Conservation (phyloP, 2,113 vertebrate species). For the Brachypteracias leptosomus region DNA sequence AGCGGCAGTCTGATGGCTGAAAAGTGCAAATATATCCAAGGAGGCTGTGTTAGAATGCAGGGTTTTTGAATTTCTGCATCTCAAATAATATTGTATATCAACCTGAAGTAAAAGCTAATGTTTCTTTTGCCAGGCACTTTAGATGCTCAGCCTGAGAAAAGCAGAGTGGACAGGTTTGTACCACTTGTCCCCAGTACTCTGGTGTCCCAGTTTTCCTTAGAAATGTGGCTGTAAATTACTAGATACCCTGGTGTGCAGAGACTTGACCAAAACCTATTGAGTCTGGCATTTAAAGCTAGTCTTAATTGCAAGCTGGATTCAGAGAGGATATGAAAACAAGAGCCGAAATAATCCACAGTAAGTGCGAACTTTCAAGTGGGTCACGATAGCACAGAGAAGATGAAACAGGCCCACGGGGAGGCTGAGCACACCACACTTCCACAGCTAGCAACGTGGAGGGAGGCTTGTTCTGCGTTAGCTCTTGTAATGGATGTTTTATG, state of each 20-base stretch:
- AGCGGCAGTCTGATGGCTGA: not conserved
- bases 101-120: not conserved
- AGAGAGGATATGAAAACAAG: conserved; percentile 2
- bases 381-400: not conserved
- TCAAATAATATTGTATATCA: not conserved
- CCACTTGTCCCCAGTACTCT: not conserved
- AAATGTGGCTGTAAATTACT: not conserved
- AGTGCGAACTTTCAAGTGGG: not conserved
- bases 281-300: not conserved
- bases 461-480: not conserved
- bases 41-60: not conserved
- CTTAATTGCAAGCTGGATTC: not conserved
- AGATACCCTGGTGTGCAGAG: not conserved
- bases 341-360: not conserved
- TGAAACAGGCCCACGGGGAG: not conserved
- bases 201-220: not conserved
- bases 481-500: conserved; percentile 45
- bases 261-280: not conserved
- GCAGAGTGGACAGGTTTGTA: not conserved
- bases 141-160: conserved; percentile 22
- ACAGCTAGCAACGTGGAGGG: not conserved
- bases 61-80: not conserved
- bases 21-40: conserved; percentile 1
- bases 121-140: conserved; percentile 26
- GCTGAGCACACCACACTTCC: not conserved